Evolutionary conservation across 2,888 invertebrate species (phyloP), one percentile per base, ranked within the genome.

Genomic region (Ecliptopera silaceata): DNA sequence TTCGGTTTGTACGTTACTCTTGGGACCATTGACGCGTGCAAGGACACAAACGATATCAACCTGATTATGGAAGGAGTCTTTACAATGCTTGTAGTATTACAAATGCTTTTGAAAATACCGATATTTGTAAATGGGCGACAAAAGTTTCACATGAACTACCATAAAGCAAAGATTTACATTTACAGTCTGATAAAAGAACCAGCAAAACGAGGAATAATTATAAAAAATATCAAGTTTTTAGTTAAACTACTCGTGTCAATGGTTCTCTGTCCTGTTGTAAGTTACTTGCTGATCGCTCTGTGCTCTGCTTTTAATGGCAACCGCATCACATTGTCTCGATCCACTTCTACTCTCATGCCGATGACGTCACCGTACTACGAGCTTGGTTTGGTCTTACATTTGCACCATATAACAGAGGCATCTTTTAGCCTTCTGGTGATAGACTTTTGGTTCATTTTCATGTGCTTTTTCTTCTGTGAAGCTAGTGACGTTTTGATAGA

Each of bases 341-440:
- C 84, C 0, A 86, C 87, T 0, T 64, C 72, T 0, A 81, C 70
- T 5, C 65, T 88, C 0, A 75, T 87, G 80, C 82, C 88, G 0
- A 80, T 85, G 80, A 70, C 71, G 0, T 64, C 75, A 2, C 87
- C 88, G 0, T 86, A 75, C 45, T 80, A 78, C 29, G 86, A 88
- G 65, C 48, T 87, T 0, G 77, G 79, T 0, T 75, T 82, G 59
- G 29, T 77, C 0, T 45, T 86, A 0, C 88, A 88, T 49, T 63
- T 69, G 0, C 56, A 80, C 4, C 84, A 74, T 56, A 56, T 88
- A 12, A 62, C 74, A 4, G 67, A 77, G 53, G 68, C 79, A 12
- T 57, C 74, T 0, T 72, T 75, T 5, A 74, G 74, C 0, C 69
- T 79, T 6, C 62, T 80, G 2, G 49, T 71, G 0, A 56, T 76